phyloP scores from a whole-genome alignment of 2,797 vertebrate genomes.

The Sebastes diploproa region DNA sequence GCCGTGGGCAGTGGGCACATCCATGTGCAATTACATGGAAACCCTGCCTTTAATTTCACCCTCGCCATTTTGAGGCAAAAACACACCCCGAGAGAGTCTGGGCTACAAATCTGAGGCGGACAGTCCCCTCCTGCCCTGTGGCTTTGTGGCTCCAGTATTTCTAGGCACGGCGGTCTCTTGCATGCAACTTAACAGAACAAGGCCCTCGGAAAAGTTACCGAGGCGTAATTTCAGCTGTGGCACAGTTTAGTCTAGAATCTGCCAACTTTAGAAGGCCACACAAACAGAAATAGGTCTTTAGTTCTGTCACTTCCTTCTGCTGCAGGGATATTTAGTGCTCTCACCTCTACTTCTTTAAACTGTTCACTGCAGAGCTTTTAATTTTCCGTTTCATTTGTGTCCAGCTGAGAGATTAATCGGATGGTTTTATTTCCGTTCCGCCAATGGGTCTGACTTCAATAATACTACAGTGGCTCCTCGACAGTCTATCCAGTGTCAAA shows the following conservation, averaged over 20 bases:
- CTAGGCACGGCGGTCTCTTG: constrained; percentile 60
- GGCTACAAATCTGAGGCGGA: constrained; percentile 60
- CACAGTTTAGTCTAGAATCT: constrained; percentile 65
- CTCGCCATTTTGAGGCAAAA: constrained; percentile 68
- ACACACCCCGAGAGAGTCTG: constrained; percentile 70
- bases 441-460: constrained; percentile 17
- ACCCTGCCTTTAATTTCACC: constrained; percentile 79
- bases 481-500: constrained; percentile 25
- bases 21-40: constrained; percentile 76
- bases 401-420: constrained; percentile 22
- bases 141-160: constrained; percentile 77
- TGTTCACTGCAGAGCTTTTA: constrained; percentile 15
- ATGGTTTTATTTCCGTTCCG: constrained; percentile 22
- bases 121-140: constrained; percentile 71
- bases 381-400: constrained; percentile 45
- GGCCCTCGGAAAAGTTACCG: constrained; percentile 40
- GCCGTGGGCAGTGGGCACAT: constrained; percentile 68
- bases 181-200: constrained; percentile 62
- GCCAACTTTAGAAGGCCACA: constrained; percentile 64
- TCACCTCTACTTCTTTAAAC: constrained; percentile 31
- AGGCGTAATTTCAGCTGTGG: constrained; percentile 66
- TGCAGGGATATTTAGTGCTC: constrained; percentile 9
- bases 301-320: constrained; percentile 40
- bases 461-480: constrained; percentile 18
- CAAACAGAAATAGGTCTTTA: constrained; percentile 65